Evolutionary conservation across 2,113 vertebrate genomes (phyloP).

Genomic region (Ceuthmochares aereus): DNA sequence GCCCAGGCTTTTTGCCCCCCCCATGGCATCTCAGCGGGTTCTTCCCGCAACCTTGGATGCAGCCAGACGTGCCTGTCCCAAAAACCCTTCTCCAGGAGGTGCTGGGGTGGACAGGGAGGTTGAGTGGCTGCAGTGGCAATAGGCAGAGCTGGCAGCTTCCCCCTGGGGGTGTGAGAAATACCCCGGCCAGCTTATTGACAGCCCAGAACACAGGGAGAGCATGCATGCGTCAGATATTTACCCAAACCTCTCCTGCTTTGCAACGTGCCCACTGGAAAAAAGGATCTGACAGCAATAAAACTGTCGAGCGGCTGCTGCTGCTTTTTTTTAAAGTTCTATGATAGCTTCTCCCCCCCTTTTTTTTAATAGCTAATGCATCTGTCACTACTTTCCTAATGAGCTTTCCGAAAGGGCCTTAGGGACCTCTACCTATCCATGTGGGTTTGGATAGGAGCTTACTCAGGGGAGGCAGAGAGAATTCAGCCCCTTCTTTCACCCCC

Average conservation of each 20-base stretch:
- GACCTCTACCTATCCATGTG: constrained; percentile 58
- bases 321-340: constrained; percentile 57
- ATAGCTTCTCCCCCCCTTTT: constrained; percentile 19
- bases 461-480: constrained; percentile 14
- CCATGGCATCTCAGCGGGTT: not conserved
- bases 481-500: constrained; percentile 25
- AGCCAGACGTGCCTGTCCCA: not conserved
- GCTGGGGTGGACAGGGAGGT: not conserved
- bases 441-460: constrained; percentile 5
- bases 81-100: not conserved
- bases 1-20: not conserved
- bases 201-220: not conserved
- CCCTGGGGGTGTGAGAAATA: constrained; percentile 29
- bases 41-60: not conserved
- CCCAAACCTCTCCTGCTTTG: constrained; percentile 58
- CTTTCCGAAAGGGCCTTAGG: constrained; percentile 54
- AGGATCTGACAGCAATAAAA: constrained; percentile 60
- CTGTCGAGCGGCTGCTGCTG: constrained; percentile 50
- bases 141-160: not conserved
- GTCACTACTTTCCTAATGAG: constrained; percentile 72
- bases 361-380: constrained; percentile 60
- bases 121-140: not conserved
- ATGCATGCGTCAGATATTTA: not conserved
- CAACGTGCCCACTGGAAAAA: not conserved
- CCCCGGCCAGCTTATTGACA: not conserved